A percentile compares a stretch with the other conserved stretches of the same genome.
These are phyloP conservation scores for Rhinolophus sinicus DNA, from an alignment of 2,113 vertebrate genomes.

Conservation along the genomic window DNA sequence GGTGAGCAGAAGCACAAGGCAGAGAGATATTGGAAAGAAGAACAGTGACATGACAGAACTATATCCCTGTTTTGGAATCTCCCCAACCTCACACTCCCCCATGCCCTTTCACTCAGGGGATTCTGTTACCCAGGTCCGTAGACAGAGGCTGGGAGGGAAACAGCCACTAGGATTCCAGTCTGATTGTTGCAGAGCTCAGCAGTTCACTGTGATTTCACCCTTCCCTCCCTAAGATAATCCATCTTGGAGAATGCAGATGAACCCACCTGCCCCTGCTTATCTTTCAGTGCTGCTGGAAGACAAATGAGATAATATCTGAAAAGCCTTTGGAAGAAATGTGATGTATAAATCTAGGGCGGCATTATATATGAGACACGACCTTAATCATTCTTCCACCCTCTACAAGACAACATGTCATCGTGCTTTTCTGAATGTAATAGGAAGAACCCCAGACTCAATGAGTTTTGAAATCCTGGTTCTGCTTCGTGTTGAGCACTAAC, in stretches of 20 bases:
- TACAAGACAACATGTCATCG: neutral
- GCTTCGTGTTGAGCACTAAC: neutral
- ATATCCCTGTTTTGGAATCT: neutral
- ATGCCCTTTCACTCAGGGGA: neutral
- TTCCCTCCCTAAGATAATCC: neutral
- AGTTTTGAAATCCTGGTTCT: conserved; percentile 6
- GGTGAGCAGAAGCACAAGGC: neutral
- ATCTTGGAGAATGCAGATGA: neutral
- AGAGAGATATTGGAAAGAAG: neutral
- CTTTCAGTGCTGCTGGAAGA: conserved; percentile 49
- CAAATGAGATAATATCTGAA: conserved; percentile 44
- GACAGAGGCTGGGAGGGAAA: neutral
- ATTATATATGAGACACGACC: conserved; percentile 21
- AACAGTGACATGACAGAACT: neutral
- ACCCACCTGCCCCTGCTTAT: neutral
- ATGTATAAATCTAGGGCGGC: conserved; percentile 18
- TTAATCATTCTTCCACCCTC: conserved; percentile 12
- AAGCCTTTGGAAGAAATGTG: conserved; percentile 31
- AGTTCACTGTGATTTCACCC: neutral
- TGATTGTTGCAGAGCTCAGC: neutral
- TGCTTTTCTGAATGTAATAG: neutral
- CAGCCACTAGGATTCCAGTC: neutral
- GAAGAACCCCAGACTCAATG: neutral
- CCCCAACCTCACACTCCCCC: neutral
- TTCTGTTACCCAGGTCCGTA: neutral